A percentile compares a stretch with the other conserved stretches of the same genome.
phyloP scores from a whole-genome alignment of 1,140 invertebrate species.

The Drosophila nebulosa region DNA sequence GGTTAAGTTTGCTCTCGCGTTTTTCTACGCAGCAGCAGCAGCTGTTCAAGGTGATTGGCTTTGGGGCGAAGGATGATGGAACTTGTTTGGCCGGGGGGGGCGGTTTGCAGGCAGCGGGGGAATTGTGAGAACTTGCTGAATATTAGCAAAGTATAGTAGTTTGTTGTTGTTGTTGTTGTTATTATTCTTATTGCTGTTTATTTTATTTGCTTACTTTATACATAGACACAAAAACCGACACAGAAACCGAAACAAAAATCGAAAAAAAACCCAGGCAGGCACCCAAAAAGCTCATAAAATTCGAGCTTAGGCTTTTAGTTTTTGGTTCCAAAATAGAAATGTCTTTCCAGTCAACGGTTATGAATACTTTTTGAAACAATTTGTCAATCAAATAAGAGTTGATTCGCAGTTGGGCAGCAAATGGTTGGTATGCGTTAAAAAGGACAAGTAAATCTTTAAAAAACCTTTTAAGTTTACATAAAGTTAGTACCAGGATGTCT shows the following conservation, averaged over 20 bases:
- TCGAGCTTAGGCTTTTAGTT: neutral
- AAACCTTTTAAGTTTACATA: too few species aligned
- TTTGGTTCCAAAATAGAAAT: neutral
- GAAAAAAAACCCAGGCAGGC: neutral
- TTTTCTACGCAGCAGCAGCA: constrained; percentile 54
- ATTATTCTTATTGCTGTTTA: neutral
- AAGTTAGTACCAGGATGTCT: too few species aligned
- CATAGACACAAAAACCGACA: neutral
- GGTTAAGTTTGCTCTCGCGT: neutral
- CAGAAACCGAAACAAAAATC: too few species aligned
- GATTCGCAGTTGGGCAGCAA: constrained; percentile 12
- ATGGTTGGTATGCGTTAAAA: neutral
- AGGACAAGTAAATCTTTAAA: too few species aligned
- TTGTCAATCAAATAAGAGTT: neutral
- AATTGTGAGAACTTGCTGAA: neutral
- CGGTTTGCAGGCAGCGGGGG: neutral
- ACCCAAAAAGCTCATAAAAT: neutral
- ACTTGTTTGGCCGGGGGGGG: neutral
- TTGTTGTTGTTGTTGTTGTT: neutral
- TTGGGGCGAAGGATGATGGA: neutral
- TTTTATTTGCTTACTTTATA: neutral
- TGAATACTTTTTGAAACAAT: neutral
- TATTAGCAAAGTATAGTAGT: neutral
- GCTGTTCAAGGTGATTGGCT: constrained; percentile 17
- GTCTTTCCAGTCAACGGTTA: neutral